phyloP scores from a whole-genome alignment of 2,888 invertebrate species.

The Trichogramma evanescens region DNA sequence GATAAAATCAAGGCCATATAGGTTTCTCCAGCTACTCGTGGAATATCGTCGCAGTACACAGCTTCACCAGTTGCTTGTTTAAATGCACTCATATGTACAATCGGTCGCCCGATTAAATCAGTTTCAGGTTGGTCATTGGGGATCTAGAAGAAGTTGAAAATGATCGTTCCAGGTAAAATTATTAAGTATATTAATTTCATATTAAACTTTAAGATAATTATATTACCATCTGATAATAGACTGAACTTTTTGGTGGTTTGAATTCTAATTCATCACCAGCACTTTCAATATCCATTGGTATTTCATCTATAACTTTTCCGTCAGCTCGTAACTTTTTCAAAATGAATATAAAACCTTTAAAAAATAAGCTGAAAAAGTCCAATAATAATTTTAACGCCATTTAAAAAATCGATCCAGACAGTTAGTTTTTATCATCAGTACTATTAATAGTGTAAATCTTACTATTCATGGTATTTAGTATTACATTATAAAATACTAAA shows the following conservation, averaged over 20 bases:
- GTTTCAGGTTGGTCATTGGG: conserved; percentile 53
- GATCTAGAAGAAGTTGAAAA: conserved; percentile 31
- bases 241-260: conserved; percentile 60
- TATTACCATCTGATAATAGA: conserved; percentile 56
- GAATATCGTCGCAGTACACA: conserved; percentile 81
- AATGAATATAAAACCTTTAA: conserved; percentile 61
- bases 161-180: background rate
- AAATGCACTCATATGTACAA: conserved; percentile 69
- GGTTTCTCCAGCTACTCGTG: conserved; percentile 65
- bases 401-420: background rate
- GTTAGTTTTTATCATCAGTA: background rate
- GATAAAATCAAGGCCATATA: conserved; percentile 73
- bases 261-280: conserved; percentile 53
- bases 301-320: conserved; percentile 41
- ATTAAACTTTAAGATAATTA: background rate
- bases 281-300: conserved; percentile 39
- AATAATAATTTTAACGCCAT: background rate
- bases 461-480: no score
- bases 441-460: background rate
- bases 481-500: background rate
- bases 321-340: conserved; percentile 39
- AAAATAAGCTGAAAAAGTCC: conserved; percentile 54
- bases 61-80: conserved; percentile 89
- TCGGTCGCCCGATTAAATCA: conserved; percentile 74
- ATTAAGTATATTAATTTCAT: background rate